A percentile compares a stretch with the other conserved stretches of the same genome.
Evolutionary conservation across 2,113 vertebrate species (phyloP).

Genomic region (Blennius ocellaris): DNA sequence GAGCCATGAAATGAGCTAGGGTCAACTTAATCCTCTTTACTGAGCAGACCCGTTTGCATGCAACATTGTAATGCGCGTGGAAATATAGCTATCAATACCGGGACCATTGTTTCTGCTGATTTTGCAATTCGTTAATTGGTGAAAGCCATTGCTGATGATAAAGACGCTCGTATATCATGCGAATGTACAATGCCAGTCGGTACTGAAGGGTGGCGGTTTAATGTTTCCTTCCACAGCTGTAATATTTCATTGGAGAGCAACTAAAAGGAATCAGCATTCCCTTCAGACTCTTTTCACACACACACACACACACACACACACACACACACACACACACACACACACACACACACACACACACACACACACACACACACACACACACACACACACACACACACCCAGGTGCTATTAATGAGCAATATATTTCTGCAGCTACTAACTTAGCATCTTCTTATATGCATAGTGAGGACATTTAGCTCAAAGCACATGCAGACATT

Average conservation of each 20-base stretch:
- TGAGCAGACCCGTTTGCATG: constrained; percentile 20
- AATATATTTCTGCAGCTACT: constrained; percentile 44
- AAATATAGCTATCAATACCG: constrained; percentile 60
- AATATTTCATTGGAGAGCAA: constrained; percentile 64
- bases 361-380: constrained; percentile 59
- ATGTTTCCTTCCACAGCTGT: constrained; percentile 55
- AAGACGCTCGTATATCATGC: constrained; percentile 61
- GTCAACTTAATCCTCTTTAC: constrained; percentile 74
- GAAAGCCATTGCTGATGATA: constrained; percentile 59
- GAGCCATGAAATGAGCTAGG: constrained; percentile 70
- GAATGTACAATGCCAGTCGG: constrained; percentile 56
- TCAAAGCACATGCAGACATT: constrained; percentile 10
- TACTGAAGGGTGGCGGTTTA: constrained; percentile 36
- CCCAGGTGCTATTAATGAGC: constrained; percentile 67
- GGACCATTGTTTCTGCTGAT: constrained; percentile 68
- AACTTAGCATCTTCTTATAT: constrained; percentile 30
- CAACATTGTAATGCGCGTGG: constrained; percentile 25
- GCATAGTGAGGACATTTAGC: constrained; percentile 26
- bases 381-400: constrained; percentile 72
- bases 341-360: constrained; percentile 56
- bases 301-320: constrained; percentile 73
- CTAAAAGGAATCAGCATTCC: constrained; percentile 59
- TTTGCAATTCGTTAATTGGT: constrained; percentile 69
- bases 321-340: constrained; percentile 59
- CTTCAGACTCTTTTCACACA: constrained; percentile 59